Evolutionary conservation across 2,797 vertebrate genomes (phyloP).

Genomic region (Nothura maculosa): DNA sequence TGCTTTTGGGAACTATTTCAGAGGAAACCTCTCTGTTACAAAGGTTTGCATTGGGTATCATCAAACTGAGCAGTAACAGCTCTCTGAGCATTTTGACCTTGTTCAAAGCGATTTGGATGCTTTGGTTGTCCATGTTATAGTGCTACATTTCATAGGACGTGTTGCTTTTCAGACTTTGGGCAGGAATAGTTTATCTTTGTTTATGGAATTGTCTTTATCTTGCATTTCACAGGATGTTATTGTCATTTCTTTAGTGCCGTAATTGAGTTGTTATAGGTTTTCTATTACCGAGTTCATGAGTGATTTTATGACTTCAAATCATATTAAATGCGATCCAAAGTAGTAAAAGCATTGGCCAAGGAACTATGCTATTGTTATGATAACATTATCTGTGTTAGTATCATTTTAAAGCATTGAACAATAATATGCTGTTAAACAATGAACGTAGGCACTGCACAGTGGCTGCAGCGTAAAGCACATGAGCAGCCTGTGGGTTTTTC

Average conservation of each 20-base stretch:
- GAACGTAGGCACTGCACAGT: background rate
- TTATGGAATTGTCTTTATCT: conserved; percentile 9
- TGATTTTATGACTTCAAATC: conserved; percentile 32
- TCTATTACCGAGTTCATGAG: conserved; percentile 47
- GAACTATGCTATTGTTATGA: background rate
- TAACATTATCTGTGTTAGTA: background rate
- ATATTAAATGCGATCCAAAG: background rate
- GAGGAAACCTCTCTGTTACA: background rate
- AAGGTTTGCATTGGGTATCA: background rate
- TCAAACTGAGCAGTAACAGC: background rate
- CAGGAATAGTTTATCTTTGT: background rate
- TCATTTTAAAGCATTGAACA: background rate
- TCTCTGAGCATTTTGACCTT: background rate
- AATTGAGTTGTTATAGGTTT: conserved; percentile 49
- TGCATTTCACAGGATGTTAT: conserved; percentile 1
- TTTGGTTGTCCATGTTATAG: background rate
- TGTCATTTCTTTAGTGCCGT: conserved; percentile 8
- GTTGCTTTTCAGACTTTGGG: background rate
- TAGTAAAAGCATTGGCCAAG: background rate
- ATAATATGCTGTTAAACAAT: background rate
- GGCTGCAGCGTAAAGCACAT: background rate
- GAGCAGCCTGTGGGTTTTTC: background rate
- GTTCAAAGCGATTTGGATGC: background rate
- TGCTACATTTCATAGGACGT: background rate
- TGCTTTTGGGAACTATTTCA: background rate